Evolutionary conservation across 2,888 invertebrate species (phyloP), one percentile per base, ranked within the genome.

Genomic region (Oxyteleia sp.): DNA sequence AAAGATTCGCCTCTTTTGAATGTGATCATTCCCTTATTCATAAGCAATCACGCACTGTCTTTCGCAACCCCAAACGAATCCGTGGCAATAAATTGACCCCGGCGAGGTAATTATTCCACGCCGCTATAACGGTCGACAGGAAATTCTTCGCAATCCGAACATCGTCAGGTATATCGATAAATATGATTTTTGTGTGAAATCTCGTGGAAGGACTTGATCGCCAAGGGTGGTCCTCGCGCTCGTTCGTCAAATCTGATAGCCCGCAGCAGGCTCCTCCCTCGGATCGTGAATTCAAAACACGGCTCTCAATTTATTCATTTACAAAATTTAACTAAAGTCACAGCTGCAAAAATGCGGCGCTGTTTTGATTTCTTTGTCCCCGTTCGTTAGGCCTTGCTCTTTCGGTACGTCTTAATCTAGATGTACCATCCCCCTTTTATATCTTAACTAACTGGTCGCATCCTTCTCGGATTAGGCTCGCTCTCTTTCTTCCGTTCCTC

Each of bases 101-200:
- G 87, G 89, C 89, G 88, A 90, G 89, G 89, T 91, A 92, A 92
- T 93, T 91, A 92, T 89, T 92, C 89, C 85, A 84, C 84, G 75
- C 79, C 69, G 83, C 80, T 66, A n/a, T 86, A 88, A 87, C 87
- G 84, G 87, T 84, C 85, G 86, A 75, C 85, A 82, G 53, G 71
- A 83, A 82, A 82, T 83, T 72, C 79, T 64, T 81, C 49, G 80
- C 68, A 63, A 68, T 78, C 72, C 71, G 63, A 57, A 41, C 78
- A 64, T 69, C 68, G 85, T 88, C 90, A 90, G 91, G 89, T 90
- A 91, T 88, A 87, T 85, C 85, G 87, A 91, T 91, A 92, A 91
- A 91, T 92, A 90, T 89, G 86, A 90, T 89, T 91, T 90, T 91
- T 90, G 90, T 91, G 89, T 91, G 90, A 91, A 91, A 90, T 90